Evolutionary conservation across 2,888 invertebrate species (phyloP), one percentile per base, ranked within the genome.

Genomic region (Cephus sareptanus): DNA sequence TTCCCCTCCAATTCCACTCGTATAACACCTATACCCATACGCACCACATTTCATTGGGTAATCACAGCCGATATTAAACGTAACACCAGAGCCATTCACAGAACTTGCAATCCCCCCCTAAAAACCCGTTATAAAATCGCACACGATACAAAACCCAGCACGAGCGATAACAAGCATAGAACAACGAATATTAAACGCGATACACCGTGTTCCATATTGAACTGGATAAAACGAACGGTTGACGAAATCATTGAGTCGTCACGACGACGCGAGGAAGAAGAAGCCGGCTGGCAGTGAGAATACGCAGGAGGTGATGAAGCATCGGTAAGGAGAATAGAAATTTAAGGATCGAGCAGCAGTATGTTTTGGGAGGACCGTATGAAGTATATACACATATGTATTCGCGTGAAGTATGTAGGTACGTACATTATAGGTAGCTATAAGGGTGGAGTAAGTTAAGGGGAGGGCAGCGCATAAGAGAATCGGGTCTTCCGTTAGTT

Each of bases 401-500:
- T 15, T 6, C 0, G 9, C 0, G 40, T 6, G 15, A 23, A 23
- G 23, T 56, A 56, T n/a, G n/a, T 23, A 56, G 40, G 23, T 56
- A 56, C 2, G 40, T 56, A 23, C 40, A 56, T 56, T 9, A 56
- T 56, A 56, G 40, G 40, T 23, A 56, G 40, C 9, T 23, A 23
- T 23, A 56, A 56, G 56, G 56, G 56, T 56, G 56, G 56, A 23
- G 23, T 2, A 56, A 56, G 56, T 56, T 56, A 23, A 56, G 56
- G 56, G 56, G 9, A 56, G 56, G 56, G 9, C 11, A 30, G 74
- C 34, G 71, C 34, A 74, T 30, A 74, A 34, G 74, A 74, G 74
- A 30, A 81, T 76, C 81, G 86, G 87, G 86, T 90, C 90, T 90
- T 90, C 89, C 90, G 89, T 88, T 90, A 88, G 89, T 89, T 89